phyloP scores from a whole-genome alignment of 2,113 vertebrate genomes.

The Archilochus colubris region DNA sequence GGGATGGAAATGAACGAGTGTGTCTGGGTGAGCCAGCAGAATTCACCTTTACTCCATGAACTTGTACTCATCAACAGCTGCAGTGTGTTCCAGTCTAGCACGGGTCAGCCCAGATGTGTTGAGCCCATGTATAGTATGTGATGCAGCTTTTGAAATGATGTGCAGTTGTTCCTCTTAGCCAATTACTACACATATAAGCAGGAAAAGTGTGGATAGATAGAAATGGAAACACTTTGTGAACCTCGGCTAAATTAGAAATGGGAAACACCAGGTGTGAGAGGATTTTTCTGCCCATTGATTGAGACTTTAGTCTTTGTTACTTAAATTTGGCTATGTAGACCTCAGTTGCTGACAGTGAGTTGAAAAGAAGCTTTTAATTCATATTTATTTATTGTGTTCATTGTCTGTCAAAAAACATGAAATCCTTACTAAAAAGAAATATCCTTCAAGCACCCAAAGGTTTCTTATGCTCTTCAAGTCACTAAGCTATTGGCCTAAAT shows the following conservation, averaged over 20 bases:
- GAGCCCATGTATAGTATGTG: fast-evolving
- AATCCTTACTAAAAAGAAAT: neutral
- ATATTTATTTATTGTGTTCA: neutral
- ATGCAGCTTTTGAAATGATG: neutral
- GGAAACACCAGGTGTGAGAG: neutral
- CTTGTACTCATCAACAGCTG: neutral
- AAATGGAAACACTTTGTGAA: neutral
- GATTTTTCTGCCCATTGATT: fast-evolving
- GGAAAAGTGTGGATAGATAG: neutral
- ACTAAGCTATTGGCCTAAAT: neutral
- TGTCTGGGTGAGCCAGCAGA: neutral
- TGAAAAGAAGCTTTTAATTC: neutral
- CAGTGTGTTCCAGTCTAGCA: neutral
- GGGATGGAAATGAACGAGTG: neutral
- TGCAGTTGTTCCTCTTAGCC: neutral
- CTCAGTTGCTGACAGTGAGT: neutral
- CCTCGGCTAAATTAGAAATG: neutral
- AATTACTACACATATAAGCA: fast-evolving
- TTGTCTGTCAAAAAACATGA: neutral
- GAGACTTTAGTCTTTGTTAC: neutral
- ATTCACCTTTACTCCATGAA: neutral
- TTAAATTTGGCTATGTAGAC: neutral
- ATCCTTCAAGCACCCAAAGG: neutral
- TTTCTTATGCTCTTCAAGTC: neutral
- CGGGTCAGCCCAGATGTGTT: fast-evolving